These are phyloP conservation scores for Rutilus rutilus DNA, from an alignment of 2,113 vertebrate genomes.

Conservation along the genomic window DNA sequence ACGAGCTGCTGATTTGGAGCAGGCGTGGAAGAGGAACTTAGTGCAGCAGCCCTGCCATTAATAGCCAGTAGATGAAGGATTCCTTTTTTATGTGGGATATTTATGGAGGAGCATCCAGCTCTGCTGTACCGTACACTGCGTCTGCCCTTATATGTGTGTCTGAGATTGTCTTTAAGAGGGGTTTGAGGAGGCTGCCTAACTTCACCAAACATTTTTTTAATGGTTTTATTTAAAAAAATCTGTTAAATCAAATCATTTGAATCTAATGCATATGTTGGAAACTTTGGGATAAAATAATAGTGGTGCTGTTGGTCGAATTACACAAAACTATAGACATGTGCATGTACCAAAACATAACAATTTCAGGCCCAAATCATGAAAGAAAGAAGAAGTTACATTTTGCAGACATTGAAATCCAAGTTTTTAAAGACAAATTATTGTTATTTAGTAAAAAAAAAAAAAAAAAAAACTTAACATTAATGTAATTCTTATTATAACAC, in stretches of 20 bases:
- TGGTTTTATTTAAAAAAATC: too few species aligned
- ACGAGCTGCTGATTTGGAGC: conserved; percentile 52
- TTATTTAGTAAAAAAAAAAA: too few species aligned
- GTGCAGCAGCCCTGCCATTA: conserved; percentile 50
- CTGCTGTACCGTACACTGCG: conserved; percentile 14
- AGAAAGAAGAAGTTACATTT: background rate
- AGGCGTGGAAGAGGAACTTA: conserved; percentile 46
- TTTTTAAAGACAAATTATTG: too few species aligned
- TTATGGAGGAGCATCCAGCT: conserved; percentile 49
- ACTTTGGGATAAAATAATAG: too few species aligned
- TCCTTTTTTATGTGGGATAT: conserved; percentile 57
- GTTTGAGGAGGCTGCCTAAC: background rate
- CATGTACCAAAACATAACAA: background rate
- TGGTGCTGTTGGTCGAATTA: too few species aligned
- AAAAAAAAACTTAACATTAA: too few species aligned
- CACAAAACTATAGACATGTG: too few species aligned
- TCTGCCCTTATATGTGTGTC: conserved; percentile 29
- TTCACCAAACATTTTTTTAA: background rate
- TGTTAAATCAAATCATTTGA: too few species aligned
- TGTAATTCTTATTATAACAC: too few species aligned
- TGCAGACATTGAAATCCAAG: background rate
- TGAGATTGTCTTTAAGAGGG: background rate
- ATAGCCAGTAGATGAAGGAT: conserved; percentile 52
- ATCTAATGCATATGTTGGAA: too few species aligned
- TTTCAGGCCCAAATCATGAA: background rate